Evolutionary conservation across 2,888 invertebrate genomes (phyloP).

Genomic region (Napeogenes inachia): DNA sequence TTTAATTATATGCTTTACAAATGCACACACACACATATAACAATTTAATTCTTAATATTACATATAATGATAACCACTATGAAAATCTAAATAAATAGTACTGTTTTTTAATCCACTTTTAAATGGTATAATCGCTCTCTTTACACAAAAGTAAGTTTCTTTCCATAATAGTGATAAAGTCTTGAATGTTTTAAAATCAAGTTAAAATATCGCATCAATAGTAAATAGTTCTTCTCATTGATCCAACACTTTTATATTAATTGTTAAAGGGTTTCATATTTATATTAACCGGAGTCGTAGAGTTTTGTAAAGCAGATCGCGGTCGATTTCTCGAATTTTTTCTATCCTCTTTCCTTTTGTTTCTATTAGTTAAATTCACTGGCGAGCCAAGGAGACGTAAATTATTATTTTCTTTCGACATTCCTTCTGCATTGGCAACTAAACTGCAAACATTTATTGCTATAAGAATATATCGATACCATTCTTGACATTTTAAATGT

Average conservation of each 20-base stretch:
- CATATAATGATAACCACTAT: too few species aligned
- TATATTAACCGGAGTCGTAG: constrained; percentile 55
- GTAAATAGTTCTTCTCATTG: neutral
- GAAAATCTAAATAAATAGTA: too few species aligned
- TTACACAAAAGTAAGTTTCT: too few species aligned
- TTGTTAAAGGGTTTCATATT: neutral
- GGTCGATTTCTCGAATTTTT: constrained; percentile 61
- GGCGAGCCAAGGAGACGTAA: constrained; percentile 68
- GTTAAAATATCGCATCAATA: neutral
- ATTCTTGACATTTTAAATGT: constrained; percentile 24
- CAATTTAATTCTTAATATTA: too few species aligned
- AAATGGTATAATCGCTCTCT: too few species aligned
- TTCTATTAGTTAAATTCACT: constrained; percentile 64
- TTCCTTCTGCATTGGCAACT: constrained; percentile 38
- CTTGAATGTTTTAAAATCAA: neutral
- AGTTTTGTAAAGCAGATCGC: constrained; percentile 63
- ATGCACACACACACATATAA: too few species aligned
- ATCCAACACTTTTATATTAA: neutral
- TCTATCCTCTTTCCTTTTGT: constrained; percentile 65
- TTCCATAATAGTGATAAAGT: too few species aligned
- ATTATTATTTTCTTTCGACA: constrained; percentile 69
- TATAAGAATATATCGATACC: constrained; percentile 16
- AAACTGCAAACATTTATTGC: constrained; percentile 3
- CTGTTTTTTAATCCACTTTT: too few species aligned
- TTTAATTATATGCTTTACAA: too few species aligned